A percentile compares a stretch with the other conserved stretches of the same genome.
These are phyloP conservation scores for Dromas ardeola DNA, from an alignment of 2,113 vertebrate species.

Conservation along the genomic window DNA sequence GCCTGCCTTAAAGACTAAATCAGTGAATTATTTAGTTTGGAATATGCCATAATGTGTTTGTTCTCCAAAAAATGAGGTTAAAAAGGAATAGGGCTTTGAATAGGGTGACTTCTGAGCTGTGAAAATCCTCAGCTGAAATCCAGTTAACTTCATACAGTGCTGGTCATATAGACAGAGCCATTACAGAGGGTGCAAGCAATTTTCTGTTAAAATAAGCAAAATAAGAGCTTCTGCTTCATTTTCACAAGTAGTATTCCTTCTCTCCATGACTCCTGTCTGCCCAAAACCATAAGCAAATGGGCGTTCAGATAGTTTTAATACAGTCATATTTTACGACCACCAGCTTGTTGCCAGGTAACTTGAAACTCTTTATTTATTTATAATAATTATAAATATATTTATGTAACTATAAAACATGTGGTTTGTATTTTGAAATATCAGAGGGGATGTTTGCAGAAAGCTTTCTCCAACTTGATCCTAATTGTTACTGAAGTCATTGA, in stretches of 20 bases:
- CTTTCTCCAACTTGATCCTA: neutral
- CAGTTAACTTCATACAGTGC: neutral
- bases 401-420: conserved; percentile 38
- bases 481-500: conserved; percentile 48
- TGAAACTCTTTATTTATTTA: conserved; percentile 53
- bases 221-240: neutral
- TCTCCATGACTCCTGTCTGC: neutral
- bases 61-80: neutral
- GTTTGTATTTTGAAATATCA: conserved; percentile 29
- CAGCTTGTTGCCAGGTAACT: conserved; percentile 31
- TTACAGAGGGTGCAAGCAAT: neutral
- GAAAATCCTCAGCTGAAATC: conserved; percentile 14
- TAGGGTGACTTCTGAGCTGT: neutral
- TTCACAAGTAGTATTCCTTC: conserved; percentile 11
- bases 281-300: conserved; percentile 12
- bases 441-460: conserved; percentile 6
- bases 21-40: neutral
- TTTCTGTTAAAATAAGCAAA: neutral
- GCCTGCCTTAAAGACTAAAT: neutral
- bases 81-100: neutral
- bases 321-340: conserved; percentile 15
- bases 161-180: neutral
- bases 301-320: neutral
- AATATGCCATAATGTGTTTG: neutral
- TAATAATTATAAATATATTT: conserved; percentile 50